Evolutionary conservation across 2,113 vertebrate species (phyloP).

Genomic region (Malurus cyaneus): DNA sequence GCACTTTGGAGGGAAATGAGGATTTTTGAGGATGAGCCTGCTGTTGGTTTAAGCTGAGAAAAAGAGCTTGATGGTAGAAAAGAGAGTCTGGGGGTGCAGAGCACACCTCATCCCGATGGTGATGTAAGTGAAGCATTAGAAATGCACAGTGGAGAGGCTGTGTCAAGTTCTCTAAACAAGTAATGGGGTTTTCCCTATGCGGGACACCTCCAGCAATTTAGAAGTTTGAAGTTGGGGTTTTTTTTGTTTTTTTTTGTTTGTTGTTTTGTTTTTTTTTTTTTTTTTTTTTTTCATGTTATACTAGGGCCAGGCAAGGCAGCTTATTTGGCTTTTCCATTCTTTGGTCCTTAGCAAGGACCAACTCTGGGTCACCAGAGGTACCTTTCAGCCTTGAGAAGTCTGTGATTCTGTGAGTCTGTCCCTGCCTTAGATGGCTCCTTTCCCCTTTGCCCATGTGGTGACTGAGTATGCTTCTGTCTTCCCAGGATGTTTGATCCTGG

Average conservation of each 20-base stretch:
- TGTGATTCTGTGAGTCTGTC: background rate
- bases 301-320: background rate
- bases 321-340: background rate
- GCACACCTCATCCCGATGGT: accelerated
- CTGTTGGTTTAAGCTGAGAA: background rate
- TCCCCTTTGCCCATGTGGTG: accelerated
- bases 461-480: background rate
- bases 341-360: background rate
- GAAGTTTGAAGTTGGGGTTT: background rate
- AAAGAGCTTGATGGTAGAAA: background rate
- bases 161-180: background rate
- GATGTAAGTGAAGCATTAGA: accelerated
- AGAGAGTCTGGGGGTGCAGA: background rate
- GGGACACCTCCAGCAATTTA: background rate
- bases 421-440: background rate
- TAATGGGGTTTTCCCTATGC: background rate
- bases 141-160: background rate
- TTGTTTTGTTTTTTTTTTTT: background rate
- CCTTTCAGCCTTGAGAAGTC: background rate
- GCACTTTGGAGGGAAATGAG: background rate
- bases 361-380: background rate
- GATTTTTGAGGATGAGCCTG: background rate
- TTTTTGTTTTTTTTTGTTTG: background rate
- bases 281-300: background rate
- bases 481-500: background rate